Evolutionary conservation across 2,113 vertebrate genomes (phyloP).

Genomic region (Nyctibius bracteatus): DNA sequence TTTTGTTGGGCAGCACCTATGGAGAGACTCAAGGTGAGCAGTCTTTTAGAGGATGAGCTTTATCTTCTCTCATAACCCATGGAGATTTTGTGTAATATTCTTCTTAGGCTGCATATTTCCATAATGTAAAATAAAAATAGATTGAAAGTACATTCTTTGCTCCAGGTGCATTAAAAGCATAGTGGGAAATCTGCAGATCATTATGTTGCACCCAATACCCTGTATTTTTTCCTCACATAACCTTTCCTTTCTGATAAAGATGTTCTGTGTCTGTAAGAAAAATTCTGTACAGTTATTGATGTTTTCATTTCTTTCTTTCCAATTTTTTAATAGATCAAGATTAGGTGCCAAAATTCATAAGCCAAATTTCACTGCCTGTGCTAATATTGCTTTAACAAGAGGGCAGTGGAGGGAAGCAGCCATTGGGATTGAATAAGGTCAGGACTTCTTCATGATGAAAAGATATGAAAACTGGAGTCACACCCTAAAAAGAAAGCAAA

Average conservation of each 20-base stretch:
- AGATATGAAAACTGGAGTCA: neutral
- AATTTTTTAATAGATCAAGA: neutral
- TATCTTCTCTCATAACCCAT: neutral
- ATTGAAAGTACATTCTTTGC: neutral
- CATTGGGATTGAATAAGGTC: neutral
- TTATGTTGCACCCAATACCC: neutral
- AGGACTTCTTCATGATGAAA: neutral
- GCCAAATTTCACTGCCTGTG: neutral
- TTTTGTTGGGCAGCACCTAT: neutral
- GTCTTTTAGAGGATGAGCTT: neutral
- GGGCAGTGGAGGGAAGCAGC: neutral
- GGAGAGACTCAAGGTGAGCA: neutral
- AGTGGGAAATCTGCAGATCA: neutral
- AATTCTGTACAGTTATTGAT: neutral
- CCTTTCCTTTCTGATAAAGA: neutral
- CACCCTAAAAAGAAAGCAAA: neutral
- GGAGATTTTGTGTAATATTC: neutral
- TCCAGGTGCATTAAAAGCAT: neutral
- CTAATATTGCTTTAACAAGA: neutral
- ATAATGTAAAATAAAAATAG: neutral
- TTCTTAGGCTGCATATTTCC: neutral
- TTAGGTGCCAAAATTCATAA: neutral
- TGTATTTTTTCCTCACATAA: neutral
- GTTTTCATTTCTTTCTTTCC: neutral
- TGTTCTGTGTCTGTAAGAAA: neutral